A percentile compares a stretch with the other conserved stretches of the same genome.
Conservation (phyloP, 2,888 invertebrate genomes). For the Reticulitermes lucifugus region DNA sequence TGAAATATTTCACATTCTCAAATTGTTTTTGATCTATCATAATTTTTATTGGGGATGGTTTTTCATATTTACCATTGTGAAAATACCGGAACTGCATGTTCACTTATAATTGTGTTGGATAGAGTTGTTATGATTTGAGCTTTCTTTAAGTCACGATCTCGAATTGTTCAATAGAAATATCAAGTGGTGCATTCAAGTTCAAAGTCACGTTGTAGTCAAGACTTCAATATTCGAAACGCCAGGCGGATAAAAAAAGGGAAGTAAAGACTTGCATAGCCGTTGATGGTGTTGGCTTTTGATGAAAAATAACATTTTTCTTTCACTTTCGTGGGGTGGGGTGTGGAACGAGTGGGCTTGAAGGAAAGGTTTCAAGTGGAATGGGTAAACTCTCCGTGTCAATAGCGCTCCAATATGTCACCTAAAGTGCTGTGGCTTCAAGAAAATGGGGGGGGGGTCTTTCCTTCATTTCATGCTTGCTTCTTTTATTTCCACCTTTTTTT, state of each 20-base stretch:
- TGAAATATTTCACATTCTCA: too few species aligned
- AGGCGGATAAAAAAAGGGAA: background rate
- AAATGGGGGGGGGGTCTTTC: constrained; percentile 29
- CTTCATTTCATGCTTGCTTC: constrained; percentile 18
- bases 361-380: background rate
- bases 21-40: too few species aligned
- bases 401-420: constrained; percentile 38
- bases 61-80: too few species aligned
- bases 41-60: too few species aligned
- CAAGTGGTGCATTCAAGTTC: background rate
- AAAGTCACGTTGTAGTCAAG: background rate
- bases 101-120: too few species aligned
- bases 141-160: background rate
- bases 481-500: background rate
- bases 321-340: background rate
- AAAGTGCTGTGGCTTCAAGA: constrained; percentile 34
- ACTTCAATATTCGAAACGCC: background rate
- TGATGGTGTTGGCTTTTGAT: constrained; percentile 36
- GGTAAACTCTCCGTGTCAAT: constrained; percentile 35
- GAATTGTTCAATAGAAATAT: background rate
- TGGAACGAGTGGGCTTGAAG: background rate
- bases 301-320: constrained; percentile 35
- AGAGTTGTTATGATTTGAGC: background rate
- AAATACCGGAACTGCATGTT: too few species aligned
- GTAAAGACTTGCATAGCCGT: background rate